phyloP scores from a whole-genome alignment of 2,888 invertebrate genomes.

The Leptopilina syphax region DNA sequence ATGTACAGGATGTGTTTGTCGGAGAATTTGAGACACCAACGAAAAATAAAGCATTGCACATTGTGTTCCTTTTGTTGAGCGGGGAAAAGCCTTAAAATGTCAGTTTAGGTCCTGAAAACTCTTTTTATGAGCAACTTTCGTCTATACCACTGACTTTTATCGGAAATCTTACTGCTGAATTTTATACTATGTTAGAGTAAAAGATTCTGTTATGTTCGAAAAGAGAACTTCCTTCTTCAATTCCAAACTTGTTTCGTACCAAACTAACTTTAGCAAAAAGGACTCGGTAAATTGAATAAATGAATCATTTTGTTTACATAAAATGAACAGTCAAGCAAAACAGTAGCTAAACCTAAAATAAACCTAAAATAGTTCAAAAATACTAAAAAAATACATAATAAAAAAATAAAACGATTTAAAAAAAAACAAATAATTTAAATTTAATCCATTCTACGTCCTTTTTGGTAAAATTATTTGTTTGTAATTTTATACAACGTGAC shows the following conservation, averaged over 20 bases:
- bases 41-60: constrained; percentile 40
- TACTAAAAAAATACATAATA: not conserved
- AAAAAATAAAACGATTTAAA: not conserved
- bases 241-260: not conserved
- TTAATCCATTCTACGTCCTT: not conserved
- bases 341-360: too few species aligned
- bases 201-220: constrained; percentile 27
- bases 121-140: constrained; percentile 29
- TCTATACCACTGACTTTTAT: constrained; percentile 1
- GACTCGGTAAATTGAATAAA: not conserved
- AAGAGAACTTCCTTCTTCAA: constrained; percentile 24
- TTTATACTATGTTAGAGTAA: constrained; percentile 14
- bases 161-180: constrained; percentile 18
- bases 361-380: not conserved
- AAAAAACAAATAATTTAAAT: too few species aligned
- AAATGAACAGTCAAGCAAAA: not conserved
- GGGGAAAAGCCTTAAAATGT: constrained; percentile 13
- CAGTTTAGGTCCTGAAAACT: constrained; percentile 25
- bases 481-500: not conserved
- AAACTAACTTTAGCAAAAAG: not conserved
- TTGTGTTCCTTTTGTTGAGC: constrained; percentile 33
- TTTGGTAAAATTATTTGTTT: constrained; percentile 3
- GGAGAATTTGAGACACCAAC: constrained; percentile 35
- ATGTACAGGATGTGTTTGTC: constrained; percentile 24
- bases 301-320: not conserved